These are phyloP conservation scores for Chymomyza caudatula DNA, from an alignment of 2,888 invertebrate genomes.

Conservation along the genomic window DNA sequence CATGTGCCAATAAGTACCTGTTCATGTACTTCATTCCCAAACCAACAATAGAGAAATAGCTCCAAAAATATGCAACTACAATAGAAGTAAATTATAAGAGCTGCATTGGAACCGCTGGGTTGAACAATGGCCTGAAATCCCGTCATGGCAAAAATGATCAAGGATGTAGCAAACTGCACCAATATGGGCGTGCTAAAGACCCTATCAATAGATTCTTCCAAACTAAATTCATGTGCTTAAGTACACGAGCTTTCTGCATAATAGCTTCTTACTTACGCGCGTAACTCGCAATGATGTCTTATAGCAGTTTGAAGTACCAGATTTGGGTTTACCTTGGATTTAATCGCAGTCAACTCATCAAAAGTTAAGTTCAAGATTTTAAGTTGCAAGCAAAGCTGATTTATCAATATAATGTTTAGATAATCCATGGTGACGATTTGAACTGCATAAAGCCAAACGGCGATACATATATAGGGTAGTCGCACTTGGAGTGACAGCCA, in stretches of 20 bases:
- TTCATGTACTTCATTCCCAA: conserved; percentile 66
- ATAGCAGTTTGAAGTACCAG: conserved; percentile 38
- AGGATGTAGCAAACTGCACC: conserved; percentile 59
- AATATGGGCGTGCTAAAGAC: conserved; percentile 57
- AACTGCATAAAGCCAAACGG: conserved; percentile 44
- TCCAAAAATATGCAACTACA: conserved; percentile 61
- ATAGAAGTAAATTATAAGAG: conserved; percentile 58
- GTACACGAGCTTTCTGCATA: neutral
- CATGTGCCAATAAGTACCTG: conserved; percentile 52
- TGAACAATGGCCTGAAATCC: conserved; percentile 62
- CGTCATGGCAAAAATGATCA: conserved; percentile 62
- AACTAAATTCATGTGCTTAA: conserved; percentile 24
- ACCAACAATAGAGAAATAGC: conserved; percentile 67
- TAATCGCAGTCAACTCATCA: conserved; percentile 24
- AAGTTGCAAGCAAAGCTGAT: conserved; percentile 66
- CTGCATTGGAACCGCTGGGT: conserved; percentile 40
- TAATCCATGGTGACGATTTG: conserved; percentile 61
- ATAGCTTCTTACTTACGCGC: conserved; percentile 35
- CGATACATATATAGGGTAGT: conserved; percentile 53
- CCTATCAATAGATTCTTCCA: conserved; percentile 53
- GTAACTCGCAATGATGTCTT: conserved; percentile 58
- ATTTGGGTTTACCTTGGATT: neutral
- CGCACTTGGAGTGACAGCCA: conserved; percentile 43
- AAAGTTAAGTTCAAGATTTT: conserved; percentile 62
- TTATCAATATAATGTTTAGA: conserved; percentile 63